Evolutionary conservation across 2,113 vertebrate genomes (phyloP).

Genomic region (Parus major): DNA sequence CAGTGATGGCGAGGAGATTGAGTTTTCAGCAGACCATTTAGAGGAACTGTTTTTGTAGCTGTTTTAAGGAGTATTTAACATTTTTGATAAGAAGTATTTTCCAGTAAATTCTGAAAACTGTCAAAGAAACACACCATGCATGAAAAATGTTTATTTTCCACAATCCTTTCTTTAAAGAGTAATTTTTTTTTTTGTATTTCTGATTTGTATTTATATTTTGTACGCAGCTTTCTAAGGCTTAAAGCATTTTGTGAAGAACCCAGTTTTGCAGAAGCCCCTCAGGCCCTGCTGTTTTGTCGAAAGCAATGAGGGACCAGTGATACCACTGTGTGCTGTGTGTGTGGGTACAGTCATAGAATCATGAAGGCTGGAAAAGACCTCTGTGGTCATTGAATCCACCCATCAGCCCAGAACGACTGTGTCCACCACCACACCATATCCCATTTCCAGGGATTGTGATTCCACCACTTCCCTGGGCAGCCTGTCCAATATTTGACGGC

Average conservation of each 20-base stretch:
- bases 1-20: background rate
- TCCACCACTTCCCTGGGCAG: background rate
- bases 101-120: background rate
- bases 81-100: background rate
- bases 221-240: background rate
- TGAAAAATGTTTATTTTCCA: background rate
- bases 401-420: background rate
- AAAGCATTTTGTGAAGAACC: background rate
- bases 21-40: background rate
- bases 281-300: no score
- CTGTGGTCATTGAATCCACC: background rate
- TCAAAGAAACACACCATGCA: background rate
- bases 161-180: accelerated
- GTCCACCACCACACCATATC: background rate
- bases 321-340: background rate
- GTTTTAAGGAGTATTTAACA: background rate
- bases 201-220: background rate
- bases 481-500: background rate
- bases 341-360: background rate
- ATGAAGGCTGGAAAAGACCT: background rate
- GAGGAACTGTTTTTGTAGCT: background rate
- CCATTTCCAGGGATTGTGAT: background rate
- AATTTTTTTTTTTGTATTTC: background rate
- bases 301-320: background rate
- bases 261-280: background rate